Base-by-base conservation (phyloP, 2,888 invertebrate genomes). In the Cheiracanthium punctorium region DNA sequence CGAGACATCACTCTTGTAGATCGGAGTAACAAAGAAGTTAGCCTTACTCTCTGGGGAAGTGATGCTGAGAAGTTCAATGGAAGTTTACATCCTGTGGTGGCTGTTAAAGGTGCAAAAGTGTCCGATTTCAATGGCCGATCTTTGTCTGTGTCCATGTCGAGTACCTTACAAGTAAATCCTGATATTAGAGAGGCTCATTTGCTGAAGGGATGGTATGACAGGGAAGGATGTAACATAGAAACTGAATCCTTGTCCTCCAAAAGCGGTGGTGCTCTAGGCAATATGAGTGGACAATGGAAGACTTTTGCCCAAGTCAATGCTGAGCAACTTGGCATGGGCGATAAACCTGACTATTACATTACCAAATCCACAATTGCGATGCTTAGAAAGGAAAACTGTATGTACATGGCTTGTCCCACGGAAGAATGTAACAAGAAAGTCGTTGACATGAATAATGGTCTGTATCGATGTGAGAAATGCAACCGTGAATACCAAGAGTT, bases 391-490 rank as follows among this genome's bases (percentile, higher is more conserved):
- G 97, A 97, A 87, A 98, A 96, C 91, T 94, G 95, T 2, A 92
- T 97, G 77, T 99, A 99, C 92, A 96, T 96, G 92, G 96, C 98
- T 0, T 99, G 99, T 90, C 96, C 98, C 0, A 93, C 94, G 73
- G 94, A 95, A 0, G 94, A 94, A 75, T 99, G 99, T 92, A 98
- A 98, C 91, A 99, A 99, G 92, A 99, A 99, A 92, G 93, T 98
- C 0, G 93, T 97, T 10, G 98, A 98, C 91, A 94, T 95, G 90
- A 95, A 95, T 88, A 97, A 97, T 90, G 97, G 96, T 0, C 93
- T 95, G 91, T 99, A 94, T 92, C 93, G 97, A 76, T 99, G 99
- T 92, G 99, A 99, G 91, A 99, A 99, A 92, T 99, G 99, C 91
- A 94, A 95, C 90, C 93, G 94, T 79, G 96, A 96, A 89, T 96